Evolutionary conservation across 2,113 vertebrate species (phyloP), one percentile per base, ranked within the genome.

Genomic region (Trematocara marginatum): DNA sequence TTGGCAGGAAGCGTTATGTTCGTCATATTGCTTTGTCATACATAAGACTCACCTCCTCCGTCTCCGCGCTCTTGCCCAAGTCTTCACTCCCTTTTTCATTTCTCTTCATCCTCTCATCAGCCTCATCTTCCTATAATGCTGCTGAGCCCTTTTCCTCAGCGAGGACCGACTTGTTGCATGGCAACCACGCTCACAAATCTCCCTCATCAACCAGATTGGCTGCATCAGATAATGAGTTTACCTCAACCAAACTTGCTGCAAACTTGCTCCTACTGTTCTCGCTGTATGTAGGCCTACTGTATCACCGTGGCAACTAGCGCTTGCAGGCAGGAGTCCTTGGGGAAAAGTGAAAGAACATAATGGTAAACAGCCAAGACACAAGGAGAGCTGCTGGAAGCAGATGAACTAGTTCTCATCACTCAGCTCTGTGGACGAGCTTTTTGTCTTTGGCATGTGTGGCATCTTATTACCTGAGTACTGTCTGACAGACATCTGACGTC

Each of bases 81-180:
- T 59, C 16, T 57, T 76, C 69, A 49, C 42, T 0, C 23, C 10
- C 49, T 59, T 40, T 69, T 26, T 3, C 15, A 3, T n/a, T 35
- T 69, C 34, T n/a, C 52, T 29, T 80, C 29, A 38, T 71, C 45
- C 38, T 61, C 31, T 29, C 15, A 9, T 88, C 78, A 84, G 31
- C 56, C 34, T 61, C 78, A 16, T 61, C 47, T 54, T 45, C 29
- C 40, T 40, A 66, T 29, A 15, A 3, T 1, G 0, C 92, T 15
- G 12, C 82, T 16, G 82, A 81, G 91, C 90, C 92, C 83, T 83
- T 84, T 34, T 78, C 45, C 87, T 78, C 51, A 52, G 78, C 4
- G 16, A 76, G 26, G 26, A 51, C 45, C 53, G 71, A 92, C 90
- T 88, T 92, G 93, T 97, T 95, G 95, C 97, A 88, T 97, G 96